Conservation (phyloP, 1,140 invertebrate genomes). For the Brachionus rubens region DNA sequence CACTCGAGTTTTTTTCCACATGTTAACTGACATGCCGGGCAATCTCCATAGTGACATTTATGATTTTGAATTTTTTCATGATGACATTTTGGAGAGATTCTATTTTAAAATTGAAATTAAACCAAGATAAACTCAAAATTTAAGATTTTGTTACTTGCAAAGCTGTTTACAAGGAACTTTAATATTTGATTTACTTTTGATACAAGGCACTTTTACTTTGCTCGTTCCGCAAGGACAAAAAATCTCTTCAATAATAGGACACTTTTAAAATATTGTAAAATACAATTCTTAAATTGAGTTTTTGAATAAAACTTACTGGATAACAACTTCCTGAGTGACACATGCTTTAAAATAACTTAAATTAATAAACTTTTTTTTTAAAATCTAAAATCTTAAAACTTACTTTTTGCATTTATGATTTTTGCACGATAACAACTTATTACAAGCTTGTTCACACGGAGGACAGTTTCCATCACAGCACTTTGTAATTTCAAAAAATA, state of each 20-base stretch:
- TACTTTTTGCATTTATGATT: slow-evolving; percentile 81
- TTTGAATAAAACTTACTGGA: slow-evolving; percentile 60
- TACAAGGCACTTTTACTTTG: slow-evolving; percentile 77
- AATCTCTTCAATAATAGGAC: slow-evolving; percentile 71
- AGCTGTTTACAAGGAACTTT: slow-evolving; percentile 72
- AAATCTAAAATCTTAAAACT: slow-evolving; percentile 68
- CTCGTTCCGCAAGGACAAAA: slow-evolving; percentile 78
- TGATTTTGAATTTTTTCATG: slow-evolving; percentile 71
- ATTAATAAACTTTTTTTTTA: slow-evolving; percentile 29
- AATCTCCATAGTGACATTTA: slow-evolving; percentile 79
- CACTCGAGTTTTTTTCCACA: slow-evolving; percentile 70
- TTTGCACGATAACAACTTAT: slow-evolving; percentile 74
- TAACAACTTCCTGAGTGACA: slow-evolving; percentile 73
- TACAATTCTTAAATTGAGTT: not conserved
- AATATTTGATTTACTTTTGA: slow-evolving; percentile 71
- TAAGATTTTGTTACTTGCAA: slow-evolving; percentile 65
- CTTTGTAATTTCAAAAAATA: slow-evolving; percentile 54
- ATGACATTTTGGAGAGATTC: slow-evolving; percentile 72
- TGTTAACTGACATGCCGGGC: slow-evolving; percentile 74
- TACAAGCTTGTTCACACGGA: slow-evolving; percentile 81
- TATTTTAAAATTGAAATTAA: too few species aligned
- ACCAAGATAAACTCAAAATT: too few species aligned
- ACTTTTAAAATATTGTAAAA: slow-evolving; percentile 55
- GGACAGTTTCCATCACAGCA: slow-evolving; percentile 80
- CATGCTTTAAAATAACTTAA: not conserved